Evolutionary conservation across 2,888 invertebrate genomes (phyloP).

Genomic region (Eristalis tenax): DNA sequence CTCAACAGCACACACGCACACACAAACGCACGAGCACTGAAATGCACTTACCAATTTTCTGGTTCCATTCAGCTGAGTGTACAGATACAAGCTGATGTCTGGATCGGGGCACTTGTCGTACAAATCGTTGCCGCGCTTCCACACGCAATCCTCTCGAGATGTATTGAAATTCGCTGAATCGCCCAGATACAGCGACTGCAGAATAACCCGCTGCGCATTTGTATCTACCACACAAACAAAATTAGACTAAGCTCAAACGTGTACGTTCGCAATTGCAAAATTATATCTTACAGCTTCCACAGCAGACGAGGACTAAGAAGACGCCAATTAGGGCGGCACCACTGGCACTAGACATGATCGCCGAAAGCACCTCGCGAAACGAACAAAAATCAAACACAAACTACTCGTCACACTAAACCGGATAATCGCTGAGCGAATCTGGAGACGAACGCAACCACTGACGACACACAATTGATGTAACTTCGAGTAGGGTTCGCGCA

Average conservation of each 20-base stretch:
- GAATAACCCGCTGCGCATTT: conserved; percentile 72
- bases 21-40: not conserved
- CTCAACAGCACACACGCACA: not conserved
- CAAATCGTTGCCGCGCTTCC: conserved; percentile 85
- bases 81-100: conserved; percentile 85
- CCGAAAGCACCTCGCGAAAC: not conserved
- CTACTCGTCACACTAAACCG: not conserved
- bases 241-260: not conserved
- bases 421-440: not conserved
- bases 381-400: not conserved
- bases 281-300: conserved; percentile 48
- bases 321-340: conserved; percentile 22
- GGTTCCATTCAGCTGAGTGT: conserved; percentile 83
- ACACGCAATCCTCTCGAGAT: conserved; percentile 86
- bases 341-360: conserved; percentile 24
- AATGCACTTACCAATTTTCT: conserved; percentile 80
- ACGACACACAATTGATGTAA: conserved; percentile 57
- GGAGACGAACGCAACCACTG: not conserved
- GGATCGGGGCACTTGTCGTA: conserved; percentile 87
- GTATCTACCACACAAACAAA: conserved; percentile 22
- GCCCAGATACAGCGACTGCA: conserved; percentile 84
- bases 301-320: conserved; percentile 21
- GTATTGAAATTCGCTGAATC: conserved; percentile 84
- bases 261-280: not conserved
- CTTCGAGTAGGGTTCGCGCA: conserved; percentile 59